A percentile compares a stretch with the other conserved stretches of the same genome.
Conservation (phyloP, 2,888 invertebrate genomes). For the Strigamia transsilvanica region DNA sequence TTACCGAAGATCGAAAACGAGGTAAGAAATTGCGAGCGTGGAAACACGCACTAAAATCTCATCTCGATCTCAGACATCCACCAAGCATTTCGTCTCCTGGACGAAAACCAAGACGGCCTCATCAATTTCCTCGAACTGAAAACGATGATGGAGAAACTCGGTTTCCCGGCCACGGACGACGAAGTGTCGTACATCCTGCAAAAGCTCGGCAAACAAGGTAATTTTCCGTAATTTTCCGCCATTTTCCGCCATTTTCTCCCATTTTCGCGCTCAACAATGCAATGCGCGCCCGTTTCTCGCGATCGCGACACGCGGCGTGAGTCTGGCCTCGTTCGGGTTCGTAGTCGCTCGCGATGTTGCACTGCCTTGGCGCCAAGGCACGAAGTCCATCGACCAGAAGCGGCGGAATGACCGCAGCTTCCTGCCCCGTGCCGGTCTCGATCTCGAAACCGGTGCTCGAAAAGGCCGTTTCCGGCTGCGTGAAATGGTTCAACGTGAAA, state of each 20-base stretch:
- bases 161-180: conserved; percentile 78
- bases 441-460: conserved; percentile 26
- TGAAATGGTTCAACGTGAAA: conserved; percentile 65
- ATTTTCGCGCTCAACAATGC: background rate
- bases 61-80: conserved; percentile 77
- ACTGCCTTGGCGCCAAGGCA: background rate
- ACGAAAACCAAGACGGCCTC: conserved; percentile 79
- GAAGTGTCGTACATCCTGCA: conserved; percentile 77
- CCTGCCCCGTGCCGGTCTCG: background rate
- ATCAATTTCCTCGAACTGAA: conserved; percentile 79
- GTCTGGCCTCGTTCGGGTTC: background rate
- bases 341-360: conserved; percentile 1
- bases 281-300: background rate
- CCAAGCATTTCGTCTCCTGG: conserved; percentile 79
- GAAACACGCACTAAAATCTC: too few species aligned
- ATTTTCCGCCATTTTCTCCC: background rate
- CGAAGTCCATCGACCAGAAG: background rate
- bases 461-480: conserved; percentile 65
- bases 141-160: conserved; percentile 79
- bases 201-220: conserved; percentile 67
- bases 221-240: background rate
- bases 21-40: too few species aligned
- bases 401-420: background rate
- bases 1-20: background rate
- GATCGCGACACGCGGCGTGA: background rate